Percentiles rank a stretch among this genome's conserved stretches.
Evolutionary conservation across 1,140 invertebrate species (phyloP).

Genomic region (Tribolium castaneum): DNA sequence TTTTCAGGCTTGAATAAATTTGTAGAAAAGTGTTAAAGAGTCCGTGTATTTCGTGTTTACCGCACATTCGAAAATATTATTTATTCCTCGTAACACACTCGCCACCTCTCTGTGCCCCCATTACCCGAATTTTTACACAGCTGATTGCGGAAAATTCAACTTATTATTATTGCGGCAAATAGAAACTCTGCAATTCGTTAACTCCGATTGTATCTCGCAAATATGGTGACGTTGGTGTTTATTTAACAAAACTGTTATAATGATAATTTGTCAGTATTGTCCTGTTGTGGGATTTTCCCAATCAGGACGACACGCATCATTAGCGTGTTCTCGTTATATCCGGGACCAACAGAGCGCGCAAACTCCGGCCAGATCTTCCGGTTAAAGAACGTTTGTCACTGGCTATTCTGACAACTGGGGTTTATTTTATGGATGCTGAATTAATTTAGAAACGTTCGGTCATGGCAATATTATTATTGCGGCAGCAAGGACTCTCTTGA

Average conservation of each 20-base stretch:
- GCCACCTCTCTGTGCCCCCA: background rate
- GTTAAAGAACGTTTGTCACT: constrained; percentile 46
- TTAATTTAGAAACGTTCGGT: constrained; percentile 33
- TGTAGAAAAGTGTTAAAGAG: constrained; percentile 41
- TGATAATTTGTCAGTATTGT: constrained; percentile 28
- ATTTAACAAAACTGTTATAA: constrained; percentile 13
- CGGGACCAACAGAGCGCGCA: constrained; percentile 41
- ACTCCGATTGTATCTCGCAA: background rate
- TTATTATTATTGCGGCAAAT: background rate
- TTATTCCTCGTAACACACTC: background rate
- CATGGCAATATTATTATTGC: constrained; percentile 14
- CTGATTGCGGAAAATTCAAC: background rate
- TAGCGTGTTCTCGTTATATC: constrained; percentile 43
- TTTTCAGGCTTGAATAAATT: constrained; percentile 43
- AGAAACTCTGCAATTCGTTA: constrained; percentile 5
- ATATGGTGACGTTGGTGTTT: constrained; percentile 22
- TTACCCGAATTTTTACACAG: too few species aligned
- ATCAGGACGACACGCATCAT: constrained; percentile 45
- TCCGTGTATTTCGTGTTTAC: constrained; percentile 36
- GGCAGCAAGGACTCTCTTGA: background rate
- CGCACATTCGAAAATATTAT: constrained; percentile 1
- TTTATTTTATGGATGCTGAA: constrained; percentile 40
- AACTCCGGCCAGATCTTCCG: constrained; percentile 43
- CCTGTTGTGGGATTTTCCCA: constrained; percentile 43
- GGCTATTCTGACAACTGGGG: constrained; percentile 20